Evolutionary conservation across 2,888 invertebrate species (phyloP), one percentile per base, ranked within the genome.

Genomic region (Troglohyphantes excavatus): DNA sequence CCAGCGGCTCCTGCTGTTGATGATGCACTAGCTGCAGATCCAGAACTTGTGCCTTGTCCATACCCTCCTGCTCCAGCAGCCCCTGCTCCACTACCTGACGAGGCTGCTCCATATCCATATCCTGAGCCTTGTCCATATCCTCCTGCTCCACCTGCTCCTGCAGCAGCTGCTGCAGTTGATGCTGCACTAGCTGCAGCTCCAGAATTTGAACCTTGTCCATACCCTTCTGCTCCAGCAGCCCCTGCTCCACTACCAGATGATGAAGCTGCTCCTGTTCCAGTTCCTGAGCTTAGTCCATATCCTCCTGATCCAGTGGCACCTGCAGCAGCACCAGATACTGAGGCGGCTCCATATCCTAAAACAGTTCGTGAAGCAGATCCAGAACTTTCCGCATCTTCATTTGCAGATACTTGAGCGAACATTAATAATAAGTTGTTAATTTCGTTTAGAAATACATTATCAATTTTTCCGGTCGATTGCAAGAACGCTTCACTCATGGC

Each of bases 381-480:
- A 11, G 53, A 53, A 53, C 53, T 53, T 43, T 61, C 46, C 11
- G 43, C 9, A n/a, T 46, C 67, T 29, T 67, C 43, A 27, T 79
- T 46, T 6, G 67, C 19, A 13, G 33, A 17, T 7, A n/a, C 79
- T 46, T 67, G 46, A 0, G 79, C 79, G n/a, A 79, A 67, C 79
- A 79, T 79, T 6, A 21, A 26, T 27, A 79, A 11, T 7, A 79
- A 21, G 9, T 39, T 26, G 2, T 27, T 17, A 1, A 79, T 79
- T 21, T 79, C 79, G 7, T 46, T 67, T 5, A 79, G 43, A 39
- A 79, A 68, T 19, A 67, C 46, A 13, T 13, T 26, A 26, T 79
- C 79, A 17, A 29, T 26, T n/a, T 27, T n/a, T 19, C 79, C 79
- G n/a, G 79, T 79, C 17, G 79, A 46, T 19, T 79, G 79, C 2